Conservation (phyloP, 2,797 vertebrate genomes). For the Erithacus rubecula region DNA sequence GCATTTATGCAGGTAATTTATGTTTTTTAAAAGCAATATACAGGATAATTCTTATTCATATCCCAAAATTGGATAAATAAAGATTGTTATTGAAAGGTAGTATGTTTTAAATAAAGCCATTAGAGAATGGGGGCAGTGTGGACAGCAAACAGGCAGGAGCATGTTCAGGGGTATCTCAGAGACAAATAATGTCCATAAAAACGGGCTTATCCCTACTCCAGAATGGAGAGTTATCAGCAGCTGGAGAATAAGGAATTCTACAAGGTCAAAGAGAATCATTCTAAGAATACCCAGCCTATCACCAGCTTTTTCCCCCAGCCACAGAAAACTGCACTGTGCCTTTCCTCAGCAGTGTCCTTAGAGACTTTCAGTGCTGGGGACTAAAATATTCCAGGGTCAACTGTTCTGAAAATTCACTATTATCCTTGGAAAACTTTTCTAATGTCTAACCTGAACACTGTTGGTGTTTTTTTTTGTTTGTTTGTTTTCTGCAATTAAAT, state of each 20-base stretch:
- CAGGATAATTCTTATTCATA: background rate
- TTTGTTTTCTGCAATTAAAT: background rate
- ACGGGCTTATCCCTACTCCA: background rate
- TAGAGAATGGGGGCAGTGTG: background rate
- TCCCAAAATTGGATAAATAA: background rate
- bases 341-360: background rate
- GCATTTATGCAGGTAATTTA: background rate
- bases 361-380: background rate
- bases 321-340: background rate
- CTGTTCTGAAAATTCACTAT: background rate
- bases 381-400: background rate
- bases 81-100: background rate
- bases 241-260: background rate
- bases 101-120: background rate
- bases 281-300: background rate
- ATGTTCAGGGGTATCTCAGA: background rate
- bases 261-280: background rate
- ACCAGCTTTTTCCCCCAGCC: background rate
- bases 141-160: background rate
- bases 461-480: rapidly evolving
- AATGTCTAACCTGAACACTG: background rate
- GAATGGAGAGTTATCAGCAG: background rate
- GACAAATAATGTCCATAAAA: background rate
- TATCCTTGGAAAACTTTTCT: background rate
- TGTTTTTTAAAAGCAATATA: background rate